Base-by-base conservation (phyloP, 2,888 invertebrate genomes). In the Cistogaster globosa region DNA sequence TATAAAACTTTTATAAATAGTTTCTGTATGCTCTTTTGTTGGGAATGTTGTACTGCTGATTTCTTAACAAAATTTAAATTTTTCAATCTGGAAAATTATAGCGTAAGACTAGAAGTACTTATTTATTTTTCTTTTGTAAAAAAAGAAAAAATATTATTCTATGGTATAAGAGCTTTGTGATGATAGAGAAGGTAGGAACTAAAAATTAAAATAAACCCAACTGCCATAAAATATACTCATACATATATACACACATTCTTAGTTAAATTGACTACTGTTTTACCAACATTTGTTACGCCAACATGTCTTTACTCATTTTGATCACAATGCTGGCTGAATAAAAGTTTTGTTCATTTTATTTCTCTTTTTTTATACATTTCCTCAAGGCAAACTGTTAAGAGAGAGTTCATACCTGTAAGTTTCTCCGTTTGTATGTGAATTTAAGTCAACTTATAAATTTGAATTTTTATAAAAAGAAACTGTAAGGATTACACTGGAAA, bases 201-300 rank as follows among this genome's bases (percentile, higher is more conserved):
- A 68, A 68, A 42, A 68, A 42, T 48, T 12, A 69, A 65, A 58
- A 67, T 48, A 62, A 80, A 67, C 58, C 69, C 67, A 80, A 36
- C 22, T 79, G 18, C 16, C 60, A 62, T 74, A 18, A 60, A 32
- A 72, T 16, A 53, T 26, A 55, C 45, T 16, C 38, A 65, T 18
- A 67, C 48, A 26, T 18, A 67, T 36, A 26, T n/a, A 48, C 12
- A 36, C 22, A n/a, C 36, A 42, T 51, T 60, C 20, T 22, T 67
- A 78, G 51, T 75, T 78, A 81, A 74, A 81, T 85, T 85, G 77
- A 85, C 84, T 85, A 81, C 82, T 85, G 84, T 85, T 85, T 81
- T 85, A 81, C 78, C 77, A 85, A 81, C 76, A 81, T 81, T 84
- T 80, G 80, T 81, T 84, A 77, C 77, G 84, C 80, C 80, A 84